Evolutionary conservation across 1,140 invertebrate genomes (phyloP), one percentile per base, ranked within the genome.

Genomic region (Drosophila mauritiana): DNA sequence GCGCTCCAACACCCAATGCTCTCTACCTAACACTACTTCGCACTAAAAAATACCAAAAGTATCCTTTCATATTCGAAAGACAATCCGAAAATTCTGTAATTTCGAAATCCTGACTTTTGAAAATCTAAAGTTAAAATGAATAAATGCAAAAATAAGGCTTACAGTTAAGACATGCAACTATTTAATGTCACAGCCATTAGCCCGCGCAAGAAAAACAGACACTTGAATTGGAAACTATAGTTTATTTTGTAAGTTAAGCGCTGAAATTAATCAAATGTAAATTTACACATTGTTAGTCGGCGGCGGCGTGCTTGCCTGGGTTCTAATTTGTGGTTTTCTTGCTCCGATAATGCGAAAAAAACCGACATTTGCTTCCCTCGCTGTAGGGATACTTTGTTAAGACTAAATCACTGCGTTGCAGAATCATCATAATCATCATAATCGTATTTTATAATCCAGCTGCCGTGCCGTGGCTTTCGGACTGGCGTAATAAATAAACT

Each of bases 401-500:
- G 70, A 20, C 68, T 72, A 72, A 57, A 70, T 72, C 68, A 72
- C 68, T 72, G 68, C 68, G 43, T 72, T 57, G 68, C 68, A 72
- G 68, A 70, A 49, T 61, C 54, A 72, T 72, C 67, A 42, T 58
- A 22, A 22, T 69, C 31, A 72, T 56, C 31, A 42, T 58, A 59
- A 72, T 59, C 39, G 36, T 73, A 43, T 52, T 68, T 7, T 25
- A 20, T 61, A 59, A 49, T 48, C 57, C 55, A 43, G 68, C 36
- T 57, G 53, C 52, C 61, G 10, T n/a, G 39, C 8, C 49, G 27
- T 59, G 31, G 51, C 17, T 49, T 15, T 7, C 37, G 36, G 46
- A 22, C 53, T 67, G 45, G 46, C 63, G 34, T 81, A 85, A 85
- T 86, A 88, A 86, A 86, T 88, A 83, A 79, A 54, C 17, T 65